phyloP scores from a whole-genome alignment of 2,888 invertebrate genomes.

The Anoplius nigerrimus region DNA sequence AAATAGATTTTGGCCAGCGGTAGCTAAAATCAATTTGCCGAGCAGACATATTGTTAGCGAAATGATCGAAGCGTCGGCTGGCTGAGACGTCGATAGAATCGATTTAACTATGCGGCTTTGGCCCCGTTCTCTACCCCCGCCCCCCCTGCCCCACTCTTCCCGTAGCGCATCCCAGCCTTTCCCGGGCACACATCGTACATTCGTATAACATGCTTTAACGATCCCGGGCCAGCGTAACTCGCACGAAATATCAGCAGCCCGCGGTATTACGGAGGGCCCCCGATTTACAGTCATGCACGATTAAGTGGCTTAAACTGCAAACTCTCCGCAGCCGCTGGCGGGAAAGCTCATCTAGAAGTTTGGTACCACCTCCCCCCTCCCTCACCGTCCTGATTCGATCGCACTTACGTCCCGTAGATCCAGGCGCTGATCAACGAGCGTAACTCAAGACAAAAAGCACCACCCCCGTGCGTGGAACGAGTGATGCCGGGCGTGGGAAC shows the following conservation, averaged over 20 bases:
- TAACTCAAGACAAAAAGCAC: background rate
- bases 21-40: too few relatives aligned
- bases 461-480: background rate
- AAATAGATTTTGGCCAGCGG: too few relatives aligned
- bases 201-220: constrained; percentile 1
- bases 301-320: constrained; percentile 53
- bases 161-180: too few relatives aligned
- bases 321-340: constrained; percentile 26
- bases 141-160: too few relatives aligned
- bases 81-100: too few relatives aligned
- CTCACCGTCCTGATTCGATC: background rate
- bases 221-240: background rate
- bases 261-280: constrained; percentile 36
- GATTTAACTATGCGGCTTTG: too few relatives aligned
- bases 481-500: too few relatives aligned
- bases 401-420: constrained; percentile 1
- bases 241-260: constrained; percentile 48
- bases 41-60: too few relatives aligned
- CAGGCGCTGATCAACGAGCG: background rate
- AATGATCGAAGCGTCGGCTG: too few relatives aligned
- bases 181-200: background rate
- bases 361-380: too few relatives aligned
- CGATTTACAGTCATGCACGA: constrained; percentile 54
- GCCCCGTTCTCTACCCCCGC: too few relatives aligned
- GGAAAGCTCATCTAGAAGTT: constrained; percentile 48